A percentile compares a stretch with the other conserved stretches of the same genome.
Evolutionary conservation across 1,140 invertebrate genomes (phyloP).

Genomic region (Heliconius nattereri): DNA sequence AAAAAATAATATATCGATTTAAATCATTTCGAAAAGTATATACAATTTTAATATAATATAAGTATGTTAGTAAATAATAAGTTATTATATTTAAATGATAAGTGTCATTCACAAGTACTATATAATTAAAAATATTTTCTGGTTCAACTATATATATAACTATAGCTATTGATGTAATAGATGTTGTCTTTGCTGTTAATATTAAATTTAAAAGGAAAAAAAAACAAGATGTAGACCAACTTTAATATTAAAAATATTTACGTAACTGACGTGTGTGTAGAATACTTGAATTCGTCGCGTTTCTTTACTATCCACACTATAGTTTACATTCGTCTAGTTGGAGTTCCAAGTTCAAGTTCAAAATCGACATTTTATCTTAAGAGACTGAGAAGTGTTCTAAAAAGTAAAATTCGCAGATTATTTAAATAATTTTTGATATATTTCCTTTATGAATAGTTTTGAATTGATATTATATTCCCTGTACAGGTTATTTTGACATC

Average conservation of each 20-base stretch:
- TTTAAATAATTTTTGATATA: slow-evolving; percentile 46
- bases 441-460: slow-evolving; percentile 35
- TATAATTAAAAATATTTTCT: slow-evolving; percentile 37
- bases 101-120: slow-evolving; percentile 7
- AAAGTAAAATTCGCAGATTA: slow-evolving; percentile 56
- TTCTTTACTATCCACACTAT: slow-evolving; percentile 10
- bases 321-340: slow-evolving; percentile 3
- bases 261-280: slow-evolving; percentile 19
- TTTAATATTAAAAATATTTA: slow-evolving; percentile 27
- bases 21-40: slow-evolving; percentile 19
- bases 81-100: slow-evolving; percentile 36
- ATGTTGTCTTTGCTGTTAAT: slow-evolving; percentile 60
- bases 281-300: slow-evolving; percentile 6
- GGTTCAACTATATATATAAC: slow-evolving; percentile 30
- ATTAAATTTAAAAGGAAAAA: slow-evolving; percentile 24
- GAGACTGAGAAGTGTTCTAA: slow-evolving; percentile 79
- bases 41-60: slow-evolving; percentile 27
- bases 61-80: slow-evolving; percentile 11
- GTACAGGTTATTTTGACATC: slow-evolving; percentile 10
- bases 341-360: not conserved
- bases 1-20: slow-evolving; percentile 29
- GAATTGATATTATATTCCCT: not conserved
- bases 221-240: slow-evolving; percentile 42
- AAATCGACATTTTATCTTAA: slow-evolving; percentile 60
- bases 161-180: slow-evolving; percentile 49